Percentiles rank a stretch among this genome's conserved stretches.
Evolutionary conservation across 2,797 vertebrate species (phyloP).

Genomic region (Silurus aristotelis): DNA sequence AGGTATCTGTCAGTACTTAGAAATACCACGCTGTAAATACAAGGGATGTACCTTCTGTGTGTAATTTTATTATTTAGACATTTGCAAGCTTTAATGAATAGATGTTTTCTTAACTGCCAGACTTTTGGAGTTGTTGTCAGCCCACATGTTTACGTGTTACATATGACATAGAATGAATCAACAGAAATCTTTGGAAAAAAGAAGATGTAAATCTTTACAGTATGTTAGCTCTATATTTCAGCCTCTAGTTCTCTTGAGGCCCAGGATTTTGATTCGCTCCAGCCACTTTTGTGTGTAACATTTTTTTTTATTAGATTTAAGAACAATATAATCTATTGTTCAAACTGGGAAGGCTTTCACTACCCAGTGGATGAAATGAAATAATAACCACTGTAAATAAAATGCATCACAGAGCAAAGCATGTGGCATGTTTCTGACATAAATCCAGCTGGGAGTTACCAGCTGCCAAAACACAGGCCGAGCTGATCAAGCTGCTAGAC

Average conservation of each 20-base stretch:
- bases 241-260: not conserved
- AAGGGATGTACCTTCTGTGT: not conserved
- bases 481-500: slow-evolving; percentile 4
- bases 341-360: not conserved
- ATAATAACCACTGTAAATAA: slow-evolving; percentile 2
- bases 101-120: not conserved
- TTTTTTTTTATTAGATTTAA: not conserved
- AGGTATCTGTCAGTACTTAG: not conserved
- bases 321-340: not conserved
- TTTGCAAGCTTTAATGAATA: not conserved
- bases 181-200: not conserved
- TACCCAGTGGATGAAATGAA: not conserved
- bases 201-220: not conserved
- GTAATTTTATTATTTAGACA: not conserved
- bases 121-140: not conserved
- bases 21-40: not conserved
- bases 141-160: not conserved
- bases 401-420: not conserved
- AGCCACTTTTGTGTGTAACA: too few species aligned
- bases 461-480: not conserved
- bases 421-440: not conserved
- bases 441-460: not conserved
- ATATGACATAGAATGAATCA: not conserved
- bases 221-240: not conserved
- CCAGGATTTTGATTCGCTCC: too few species aligned